These are phyloP conservation scores for Seira musarum DNA, from an alignment of 2,888 invertebrate species.

Conservation along the genomic window DNA sequence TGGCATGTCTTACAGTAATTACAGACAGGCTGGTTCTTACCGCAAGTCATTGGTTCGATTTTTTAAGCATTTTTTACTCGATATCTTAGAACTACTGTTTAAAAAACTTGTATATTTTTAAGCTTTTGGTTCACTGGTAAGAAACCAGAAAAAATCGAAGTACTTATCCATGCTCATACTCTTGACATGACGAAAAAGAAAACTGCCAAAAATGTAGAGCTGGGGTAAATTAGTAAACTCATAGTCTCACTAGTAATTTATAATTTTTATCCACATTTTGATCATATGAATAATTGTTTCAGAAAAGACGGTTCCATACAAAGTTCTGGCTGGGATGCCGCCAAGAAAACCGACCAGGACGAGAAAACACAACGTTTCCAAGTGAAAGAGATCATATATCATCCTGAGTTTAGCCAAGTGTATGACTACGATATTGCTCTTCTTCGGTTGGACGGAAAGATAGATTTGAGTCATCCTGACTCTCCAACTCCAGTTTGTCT, in stretches of 20 bases:
- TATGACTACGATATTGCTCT: constrained; percentile 67
- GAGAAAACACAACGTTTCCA: constrained; percentile 62
- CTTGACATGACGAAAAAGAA: constrained; percentile 54
- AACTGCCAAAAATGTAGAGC: constrained; percentile 35
- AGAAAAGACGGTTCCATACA: constrained; percentile 64
- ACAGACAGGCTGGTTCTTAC: constrained; percentile 8
- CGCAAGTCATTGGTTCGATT: background rate
- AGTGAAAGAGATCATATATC: constrained; percentile 65
- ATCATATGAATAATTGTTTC: constrained; percentile 26
- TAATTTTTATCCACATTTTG: background rate
- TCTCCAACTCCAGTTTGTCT: constrained; percentile 67
- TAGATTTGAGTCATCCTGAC: constrained; percentile 55
- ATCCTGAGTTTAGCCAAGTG: constrained; percentile 59
- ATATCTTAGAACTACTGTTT: too few species aligned
- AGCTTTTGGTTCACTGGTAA: constrained; percentile 26
- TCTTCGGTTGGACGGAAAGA: constrained; percentile 58
- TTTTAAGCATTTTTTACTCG: too few species aligned
- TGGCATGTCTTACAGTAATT: constrained; percentile 22
- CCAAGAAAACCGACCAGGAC: constrained; percentile 55
- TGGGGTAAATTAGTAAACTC: constrained; percentile 32
- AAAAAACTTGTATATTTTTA: too few species aligned
- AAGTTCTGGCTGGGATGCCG: constrained; percentile 56
- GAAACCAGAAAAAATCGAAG: constrained; percentile 50
- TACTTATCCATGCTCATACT: constrained; percentile 54
- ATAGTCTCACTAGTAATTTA: too few species aligned